Evolutionary conservation across 2,113 vertebrate genomes (phyloP), one percentile per base, ranked within the genome.

Genomic region (Alethe diademata): DNA sequence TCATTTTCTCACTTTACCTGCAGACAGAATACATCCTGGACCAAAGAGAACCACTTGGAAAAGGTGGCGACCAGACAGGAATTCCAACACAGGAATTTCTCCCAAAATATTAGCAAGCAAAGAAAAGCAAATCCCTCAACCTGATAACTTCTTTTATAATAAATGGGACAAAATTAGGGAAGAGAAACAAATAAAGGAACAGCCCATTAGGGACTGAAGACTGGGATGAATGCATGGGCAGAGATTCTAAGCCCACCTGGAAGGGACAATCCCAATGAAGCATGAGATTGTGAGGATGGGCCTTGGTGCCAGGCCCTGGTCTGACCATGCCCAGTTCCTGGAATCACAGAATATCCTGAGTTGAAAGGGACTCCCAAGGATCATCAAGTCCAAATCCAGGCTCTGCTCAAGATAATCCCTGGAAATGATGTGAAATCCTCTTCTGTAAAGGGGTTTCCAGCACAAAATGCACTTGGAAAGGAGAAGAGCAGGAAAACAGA

Each of bases 21-120:
- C 50, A 29, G 67, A 40, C 2, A 12, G 38, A 57, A 28, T 5
- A 51, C 1, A 33, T 6, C 16, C 43, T 7, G 6, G 31, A 69
- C 20, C 13, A 60, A 78, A 48, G 31, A 31, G 14, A 50, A 87
- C 43, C 0, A 0, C 25, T 42, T 47, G 33, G 72, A 40, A 70
- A 88, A 71, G 36, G 29, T 14, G 1, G 33, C 0, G 0, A 65
- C 14, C 0, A 0, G 51, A 36, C 25, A n/a, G 67, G 70, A 89
- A 42, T 82, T 36, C 38, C 36, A 82, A 25, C 8, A 7, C 28
- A 47, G 45, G 20, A 29, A n/a, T 69, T 67, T 56, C 14, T 36
- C 26, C 56, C 45, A 17, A 60, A 70, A 45, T 31, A n/a, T 12
- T 7, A 31, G 47, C 0, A 1, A 50, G 25, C 3, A 64, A 38